phyloP scores from a whole-genome alignment of 2,797 vertebrate species.

The Pseudochirops cupreus region DNA sequence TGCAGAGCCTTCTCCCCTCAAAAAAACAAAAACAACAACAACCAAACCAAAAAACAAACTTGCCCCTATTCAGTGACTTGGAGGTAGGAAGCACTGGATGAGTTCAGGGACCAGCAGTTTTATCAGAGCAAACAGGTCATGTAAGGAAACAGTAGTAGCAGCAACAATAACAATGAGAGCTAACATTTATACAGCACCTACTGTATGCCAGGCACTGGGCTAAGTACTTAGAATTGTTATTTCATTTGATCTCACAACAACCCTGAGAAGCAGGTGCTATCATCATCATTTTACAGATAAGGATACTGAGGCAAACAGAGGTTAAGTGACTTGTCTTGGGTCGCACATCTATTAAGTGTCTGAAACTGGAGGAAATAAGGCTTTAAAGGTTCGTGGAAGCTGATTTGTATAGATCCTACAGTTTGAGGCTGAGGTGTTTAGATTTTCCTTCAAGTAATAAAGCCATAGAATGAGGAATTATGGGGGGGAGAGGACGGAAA shows the following conservation, averaged over 20 bases:
- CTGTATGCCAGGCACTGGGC: not conserved
- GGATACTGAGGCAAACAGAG: not conserved
- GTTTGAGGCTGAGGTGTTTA: not conserved
- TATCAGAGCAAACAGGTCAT: not conserved
- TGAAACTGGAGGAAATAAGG: not conserved
- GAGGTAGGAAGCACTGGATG: not conserved
- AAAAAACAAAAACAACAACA: too few relatives aligned
- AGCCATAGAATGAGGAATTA: too few relatives aligned
- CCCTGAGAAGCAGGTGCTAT: not conserved
- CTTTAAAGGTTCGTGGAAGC: not conserved
- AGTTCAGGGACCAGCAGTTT: not conserved
- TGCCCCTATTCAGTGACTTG: not conserved
- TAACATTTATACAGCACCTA: not conserved
- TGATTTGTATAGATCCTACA: not conserved
- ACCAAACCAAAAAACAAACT: too few relatives aligned
- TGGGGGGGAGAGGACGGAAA: not conserved
- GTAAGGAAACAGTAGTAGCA: not conserved
- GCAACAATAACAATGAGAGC: not conserved
- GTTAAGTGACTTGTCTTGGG: not conserved
- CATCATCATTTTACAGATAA: not conserved
- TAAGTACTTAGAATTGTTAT: not conserved
- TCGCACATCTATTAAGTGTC: not conserved
- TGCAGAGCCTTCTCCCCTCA: too few relatives aligned
- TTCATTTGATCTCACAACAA: not conserved
- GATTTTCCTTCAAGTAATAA: not conserved